These are phyloP conservation scores for Coracias cyanogaster DNA, from an alignment of 2,797 vertebrate genomes.

Conservation along the genomic window DNA sequence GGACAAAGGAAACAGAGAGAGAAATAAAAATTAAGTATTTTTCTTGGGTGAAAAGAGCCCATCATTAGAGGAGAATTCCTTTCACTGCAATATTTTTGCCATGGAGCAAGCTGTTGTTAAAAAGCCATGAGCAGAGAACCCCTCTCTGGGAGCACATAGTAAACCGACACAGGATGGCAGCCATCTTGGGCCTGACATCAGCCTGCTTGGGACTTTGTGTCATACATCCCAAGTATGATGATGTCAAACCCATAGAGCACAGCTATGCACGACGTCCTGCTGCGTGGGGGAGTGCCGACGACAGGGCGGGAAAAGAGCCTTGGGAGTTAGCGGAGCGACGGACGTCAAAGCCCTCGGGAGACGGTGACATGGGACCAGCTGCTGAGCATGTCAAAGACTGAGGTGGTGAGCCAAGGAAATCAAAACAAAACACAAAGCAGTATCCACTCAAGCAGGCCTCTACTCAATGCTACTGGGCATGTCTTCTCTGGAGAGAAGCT, in stretches of 20 bases:
- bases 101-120: neutral
- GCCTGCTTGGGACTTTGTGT: slow-evolving; percentile 78
- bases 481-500: neutral
- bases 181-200: slow-evolving; percentile 81
- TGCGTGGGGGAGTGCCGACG: slow-evolving; percentile 7
- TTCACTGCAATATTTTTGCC: neutral
- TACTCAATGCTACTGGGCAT: neutral
- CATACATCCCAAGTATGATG: slow-evolving; percentile 82
- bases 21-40: neutral
- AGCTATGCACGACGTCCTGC: slow-evolving; percentile 73
- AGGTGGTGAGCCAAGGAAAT: neutral
- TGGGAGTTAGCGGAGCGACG: neutral
- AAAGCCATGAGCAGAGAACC: slow-evolving; percentile 44
- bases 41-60: neutral
- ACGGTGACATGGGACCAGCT: neutral
- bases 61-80: neutral
- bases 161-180: slow-evolving; percentile 75
- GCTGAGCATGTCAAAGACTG: neutral
- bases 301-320: slow-evolving; percentile 28
- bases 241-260: slow-evolving; percentile 81
- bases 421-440: neutral
- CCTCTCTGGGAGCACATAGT: neutral
- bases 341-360: neutral
- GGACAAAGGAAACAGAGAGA: neutral
- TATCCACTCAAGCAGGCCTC: neutral